Percentiles rank a stretch among this genome's conserved stretches.
These are phyloP conservation scores for Charina bottae DNA, from an alignment of 2,113 vertebrate genomes.

Conservation along the genomic window DNA sequence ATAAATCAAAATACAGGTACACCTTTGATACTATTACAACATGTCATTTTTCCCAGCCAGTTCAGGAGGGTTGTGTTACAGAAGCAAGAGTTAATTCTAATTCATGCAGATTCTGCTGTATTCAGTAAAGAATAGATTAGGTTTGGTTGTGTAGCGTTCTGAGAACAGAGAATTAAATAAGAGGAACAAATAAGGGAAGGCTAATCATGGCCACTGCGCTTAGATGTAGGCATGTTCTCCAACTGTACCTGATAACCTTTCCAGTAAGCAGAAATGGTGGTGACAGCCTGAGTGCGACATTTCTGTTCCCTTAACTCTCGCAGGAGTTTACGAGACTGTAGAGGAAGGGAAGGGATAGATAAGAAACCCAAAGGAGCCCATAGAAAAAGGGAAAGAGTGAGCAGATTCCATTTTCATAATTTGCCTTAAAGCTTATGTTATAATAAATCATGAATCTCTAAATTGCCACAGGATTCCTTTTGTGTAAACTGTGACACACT, in stretches of 20 bases:
- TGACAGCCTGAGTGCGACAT: constrained; percentile 18
- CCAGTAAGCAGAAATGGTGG: constrained; percentile 63
- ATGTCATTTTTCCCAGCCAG: not conserved
- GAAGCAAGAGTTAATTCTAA: not conserved
- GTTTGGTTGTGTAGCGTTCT: not conserved
- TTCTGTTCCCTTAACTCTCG: constrained; percentile 53
- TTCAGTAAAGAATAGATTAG: not conserved
- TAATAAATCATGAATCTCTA: not conserved
- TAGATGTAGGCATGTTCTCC: not conserved
- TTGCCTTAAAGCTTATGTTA: not conserved
- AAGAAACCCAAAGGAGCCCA: constrained; percentile 20
- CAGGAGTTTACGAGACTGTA: constrained; percentile 63
- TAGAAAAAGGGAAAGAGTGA: constrained; percentile 23
- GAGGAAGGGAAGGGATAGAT: constrained; percentile 7
- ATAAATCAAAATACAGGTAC: not conserved
- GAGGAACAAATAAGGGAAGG: not conserved
- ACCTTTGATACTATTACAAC: not conserved
- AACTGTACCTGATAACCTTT: constrained; percentile 56
- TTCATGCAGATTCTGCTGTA: not conserved
- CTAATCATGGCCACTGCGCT: not conserved
- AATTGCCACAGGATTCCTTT: not conserved
- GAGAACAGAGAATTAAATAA: not conserved
- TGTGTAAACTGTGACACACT: not conserved
- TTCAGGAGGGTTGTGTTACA: not conserved
- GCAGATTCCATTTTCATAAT: not conserved